Evolutionary conservation across 2,888 invertebrate species (phyloP).

Genomic region (Apomyelois bistriatella): DNA sequence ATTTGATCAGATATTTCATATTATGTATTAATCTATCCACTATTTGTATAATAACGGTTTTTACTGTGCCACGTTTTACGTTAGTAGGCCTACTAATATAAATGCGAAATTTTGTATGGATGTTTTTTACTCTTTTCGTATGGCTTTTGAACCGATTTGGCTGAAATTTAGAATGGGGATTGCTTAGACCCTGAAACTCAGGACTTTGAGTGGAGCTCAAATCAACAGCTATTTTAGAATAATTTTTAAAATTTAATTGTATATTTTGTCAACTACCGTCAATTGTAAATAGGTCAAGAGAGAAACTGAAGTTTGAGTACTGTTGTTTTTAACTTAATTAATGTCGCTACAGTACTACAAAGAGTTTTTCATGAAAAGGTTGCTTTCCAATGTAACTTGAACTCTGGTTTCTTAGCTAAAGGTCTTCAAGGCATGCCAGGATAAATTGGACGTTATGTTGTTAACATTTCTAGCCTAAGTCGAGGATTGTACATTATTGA

Average conservation of each 20-base stretch:
- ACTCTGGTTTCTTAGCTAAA: background rate
- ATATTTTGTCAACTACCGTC: background rate
- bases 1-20: too few relatives aligned
- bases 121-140: too few relatives aligned
- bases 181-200: too few relatives aligned
- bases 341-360: conserved; percentile 46
- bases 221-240: too few relatives aligned
- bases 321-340: conserved; percentile 71
- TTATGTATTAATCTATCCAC: too few relatives aligned
- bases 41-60: too few relatives aligned
- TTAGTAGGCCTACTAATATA: too few relatives aligned
- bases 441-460: background rate
- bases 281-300: conserved; percentile 36
- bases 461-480: conserved; percentile 3
- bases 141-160: too few relatives aligned
- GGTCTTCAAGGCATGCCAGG: background rate
- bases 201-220: too few relatives aligned
- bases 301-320: conserved; percentile 37
- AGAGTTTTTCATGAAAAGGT: conserved; percentile 37
- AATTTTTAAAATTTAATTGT: background rate
- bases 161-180: too few relatives aligned
- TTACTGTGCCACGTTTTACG: too few relatives aligned
- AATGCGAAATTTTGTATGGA: too few relatives aligned
- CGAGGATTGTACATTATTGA: conserved; percentile 9
- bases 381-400: conserved; percentile 28